These are phyloP conservation scores for Rhea pennata DNA, from an alignment of 2,113 vertebrate species.

Conservation along the genomic window DNA sequence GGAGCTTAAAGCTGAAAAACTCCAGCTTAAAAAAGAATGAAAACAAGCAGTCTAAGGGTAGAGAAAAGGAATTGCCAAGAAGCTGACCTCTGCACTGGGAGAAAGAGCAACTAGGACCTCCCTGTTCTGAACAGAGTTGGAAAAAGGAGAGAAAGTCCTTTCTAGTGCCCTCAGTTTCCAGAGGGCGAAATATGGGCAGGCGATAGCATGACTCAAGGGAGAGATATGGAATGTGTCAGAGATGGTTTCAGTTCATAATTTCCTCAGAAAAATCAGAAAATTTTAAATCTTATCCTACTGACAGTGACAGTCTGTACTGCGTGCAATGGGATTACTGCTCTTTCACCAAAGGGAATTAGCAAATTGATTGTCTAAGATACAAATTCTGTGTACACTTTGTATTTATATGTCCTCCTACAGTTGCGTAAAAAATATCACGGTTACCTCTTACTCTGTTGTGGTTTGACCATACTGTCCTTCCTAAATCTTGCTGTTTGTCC, in stretches of 20 bases:
- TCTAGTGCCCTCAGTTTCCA: background rate
- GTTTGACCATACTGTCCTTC: conserved; percentile 36
- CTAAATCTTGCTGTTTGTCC: conserved; percentile 75
- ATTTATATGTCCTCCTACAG: background rate
- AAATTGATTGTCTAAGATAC: background rate
- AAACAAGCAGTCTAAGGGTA: conserved; percentile 1
- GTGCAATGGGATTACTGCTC: background rate
- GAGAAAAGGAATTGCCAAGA: conserved; percentile 42
- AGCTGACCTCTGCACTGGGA: background rate
- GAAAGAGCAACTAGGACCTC: conserved; percentile 41
- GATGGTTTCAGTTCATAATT: background rate
- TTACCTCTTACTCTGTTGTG: conserved; percentile 18
- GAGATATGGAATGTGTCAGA: background rate
- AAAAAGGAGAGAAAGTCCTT: background rate
- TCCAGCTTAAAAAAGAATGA: conserved; percentile 7
- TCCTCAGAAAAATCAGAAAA: background rate
- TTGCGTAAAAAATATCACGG: conserved; percentile 14
- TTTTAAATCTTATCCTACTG: background rate
- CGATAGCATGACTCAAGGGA: background rate
- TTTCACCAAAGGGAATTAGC: background rate
- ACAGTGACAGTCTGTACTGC: background rate
- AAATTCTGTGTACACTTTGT: background rate
- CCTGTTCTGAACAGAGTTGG: background rate
- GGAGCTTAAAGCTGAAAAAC: background rate
- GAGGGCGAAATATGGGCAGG: background rate